Evolutionary conservation across 2,888 invertebrate species (phyloP), one percentile per base, ranked within the genome.

Genomic region (Drosophila prolongata): DNA sequence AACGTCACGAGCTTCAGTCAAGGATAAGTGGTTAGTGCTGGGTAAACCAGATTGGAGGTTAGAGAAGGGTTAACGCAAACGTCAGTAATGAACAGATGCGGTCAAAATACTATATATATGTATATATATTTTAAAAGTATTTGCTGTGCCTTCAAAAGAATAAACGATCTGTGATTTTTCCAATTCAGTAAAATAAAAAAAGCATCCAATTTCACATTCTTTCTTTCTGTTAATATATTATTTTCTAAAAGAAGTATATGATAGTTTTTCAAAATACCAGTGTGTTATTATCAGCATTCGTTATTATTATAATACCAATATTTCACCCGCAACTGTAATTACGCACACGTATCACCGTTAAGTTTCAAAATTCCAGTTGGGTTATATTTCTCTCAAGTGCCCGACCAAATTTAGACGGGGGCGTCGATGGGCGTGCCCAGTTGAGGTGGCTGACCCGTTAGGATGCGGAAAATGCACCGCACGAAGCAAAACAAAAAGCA

Each of bases 1-100:
- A 85, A 60, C 79, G 83, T 82, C 88, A 80, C 52, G 76, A 76
- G 58, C 59, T 58, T 34, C 58, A 59, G 59, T 59, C 59, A 59
- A 59, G 58, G 58, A 59, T 59, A 58, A 59, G 58, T 59, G 58
- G 30, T 14, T 59, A 34, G 3, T 34, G 34, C 47, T 47, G 47
- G 34, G 11, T n/a, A 49, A 49, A 35, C 49, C 49, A 35, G 49
- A 35, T 35, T 34, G 34, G 49, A 16, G 34, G 34, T 14, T 27
- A 11, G 9, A 3, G 11, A 16, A 19, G 47, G 30, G 14, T 47
- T 34, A 11, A 1, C 1, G 5, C 10, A 49, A 34, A 13, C 49
- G 16, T 34, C 34, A 16, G 34, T 3, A 6, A 16, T 1, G 16
- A 24, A 49, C 49, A 49, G 16, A 6, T 13, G 16, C 13, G 49